phyloP scores from a whole-genome alignment of 92 coral and sea anemone species.

The Anthopleura xanthogrammica region DNA sequence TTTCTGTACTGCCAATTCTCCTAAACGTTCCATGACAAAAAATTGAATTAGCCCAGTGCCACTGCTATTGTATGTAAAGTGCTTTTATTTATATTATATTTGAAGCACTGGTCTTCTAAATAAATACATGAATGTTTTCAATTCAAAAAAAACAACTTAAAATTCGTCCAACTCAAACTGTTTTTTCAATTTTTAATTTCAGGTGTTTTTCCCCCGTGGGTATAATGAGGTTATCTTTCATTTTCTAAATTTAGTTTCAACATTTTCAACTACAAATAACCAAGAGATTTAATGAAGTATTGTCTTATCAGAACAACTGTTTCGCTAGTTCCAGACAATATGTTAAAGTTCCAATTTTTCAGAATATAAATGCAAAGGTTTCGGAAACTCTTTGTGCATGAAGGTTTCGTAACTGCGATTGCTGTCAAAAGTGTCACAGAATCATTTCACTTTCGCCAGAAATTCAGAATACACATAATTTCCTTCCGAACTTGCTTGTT shows the following conservation, averaged over 20 bases:
- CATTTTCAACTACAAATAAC: background rate
- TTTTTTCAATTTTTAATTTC: background rate
- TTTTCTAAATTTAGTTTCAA: background rate
- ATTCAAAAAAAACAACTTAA: no score
- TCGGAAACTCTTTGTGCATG: no score
- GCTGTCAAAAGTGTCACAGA: background rate
- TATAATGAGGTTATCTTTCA: background rate
- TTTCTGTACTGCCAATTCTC: background rate
- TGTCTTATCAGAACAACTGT: background rate
- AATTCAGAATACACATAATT: constrained; percentile 35
- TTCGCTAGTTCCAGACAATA: background rate
- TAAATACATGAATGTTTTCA: no score
- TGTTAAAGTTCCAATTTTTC: background rate
- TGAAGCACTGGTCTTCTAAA: no score
- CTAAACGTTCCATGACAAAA: background rate
- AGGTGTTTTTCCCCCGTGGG: background rate
- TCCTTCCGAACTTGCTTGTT: constrained; percentile 75
- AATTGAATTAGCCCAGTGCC: background rate
- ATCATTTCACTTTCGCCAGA: constrained; percentile 24
- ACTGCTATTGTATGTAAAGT: background rate
- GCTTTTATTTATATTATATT: background rate
- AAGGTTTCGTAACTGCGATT: no score
- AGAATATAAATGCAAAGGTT: background rate
- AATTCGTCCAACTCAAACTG: no score
- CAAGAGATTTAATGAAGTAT: background rate